phyloP scores from a whole-genome alignment of 2,797 vertebrate genomes.

The Coregonus ussuriensis region DNA sequence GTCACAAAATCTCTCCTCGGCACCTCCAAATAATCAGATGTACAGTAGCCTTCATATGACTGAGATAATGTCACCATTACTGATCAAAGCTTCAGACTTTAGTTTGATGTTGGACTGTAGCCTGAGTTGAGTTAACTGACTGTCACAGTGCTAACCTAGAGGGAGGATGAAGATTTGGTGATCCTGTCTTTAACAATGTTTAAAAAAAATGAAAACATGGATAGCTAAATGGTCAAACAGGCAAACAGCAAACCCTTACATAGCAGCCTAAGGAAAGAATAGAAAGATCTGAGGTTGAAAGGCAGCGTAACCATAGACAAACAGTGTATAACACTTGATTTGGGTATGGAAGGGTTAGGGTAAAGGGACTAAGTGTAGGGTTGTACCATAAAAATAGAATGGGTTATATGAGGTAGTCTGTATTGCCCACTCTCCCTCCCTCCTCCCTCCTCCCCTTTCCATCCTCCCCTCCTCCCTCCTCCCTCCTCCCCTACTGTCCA shows the following conservation, averaged over 20 bases:
- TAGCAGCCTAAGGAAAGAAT: neutral
- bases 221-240: neutral
- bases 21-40: neutral
- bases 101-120: neutral
- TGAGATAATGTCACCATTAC: neutral
- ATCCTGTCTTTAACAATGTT: neutral
- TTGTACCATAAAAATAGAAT: neutral
- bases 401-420: neutral
- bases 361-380: neutral
- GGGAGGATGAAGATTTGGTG: neutral
- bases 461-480: slow-evolving; percentile 10
- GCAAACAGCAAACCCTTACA: neutral
- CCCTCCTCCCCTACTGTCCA: slow-evolving; percentile 30
- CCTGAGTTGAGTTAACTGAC: neutral
- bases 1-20: neutral
- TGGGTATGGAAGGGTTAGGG: neutral
- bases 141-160: neutral
- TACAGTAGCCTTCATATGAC: neutral
- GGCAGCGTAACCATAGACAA: neutral
- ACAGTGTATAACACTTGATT: neutral
- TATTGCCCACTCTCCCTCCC: neutral
- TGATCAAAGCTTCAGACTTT: neutral
- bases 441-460: neutral
- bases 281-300: neutral
- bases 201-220: neutral